Evolutionary conservation across 2,797 vertebrate species (phyloP), one percentile per base, ranked within the genome.

Genomic region (Gobio occitaniae): DNA sequence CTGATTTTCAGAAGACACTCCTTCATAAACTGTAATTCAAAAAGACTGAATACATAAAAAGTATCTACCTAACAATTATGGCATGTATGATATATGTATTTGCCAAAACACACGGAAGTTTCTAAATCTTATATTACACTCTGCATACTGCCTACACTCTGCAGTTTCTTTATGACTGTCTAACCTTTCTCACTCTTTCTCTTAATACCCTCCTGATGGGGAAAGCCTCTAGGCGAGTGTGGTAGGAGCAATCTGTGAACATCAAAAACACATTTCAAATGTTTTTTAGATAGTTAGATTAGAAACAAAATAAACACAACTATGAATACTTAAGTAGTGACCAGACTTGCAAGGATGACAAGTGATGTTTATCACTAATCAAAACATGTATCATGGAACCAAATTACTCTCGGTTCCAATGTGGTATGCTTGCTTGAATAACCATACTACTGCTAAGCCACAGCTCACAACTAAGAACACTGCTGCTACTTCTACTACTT

Each of bases 161-260:
- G 44, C 59, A 11, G 11, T 50, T 84, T 6, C 21, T 68, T 52
- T 21, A 50, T 66, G 25, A 8, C 82, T 66, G 29, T 44, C 82
- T 84, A 63, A 77, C 72, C 72, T 84, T 66, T 77, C 71, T 84
- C 82, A 84, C 44, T 66, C 61, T 76, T 68, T 84, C 82, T 77
- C 48, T 77, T 54, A 54, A 5, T 54, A 77, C 82, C 66, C 82
- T 84, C 48, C 59, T 75, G 74, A 84, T 84, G 72, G 69, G 68
- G 80, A 82, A 82, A 61, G 17, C 21, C 68, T 82, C 80, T 61
- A 74, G 54, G 2, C 44, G 25, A 74, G 72, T 68, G 21, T 84
- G 82, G 54, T 83, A 66, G 71, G 70, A 83, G 70, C 71, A 68
- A 56, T 68, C 59, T 84, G 72, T 84, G 15, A 63, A 77, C 82